Conservation (phyloP, 2,888 invertebrate genomes). For the Drosophila maculinotata region DNA sequence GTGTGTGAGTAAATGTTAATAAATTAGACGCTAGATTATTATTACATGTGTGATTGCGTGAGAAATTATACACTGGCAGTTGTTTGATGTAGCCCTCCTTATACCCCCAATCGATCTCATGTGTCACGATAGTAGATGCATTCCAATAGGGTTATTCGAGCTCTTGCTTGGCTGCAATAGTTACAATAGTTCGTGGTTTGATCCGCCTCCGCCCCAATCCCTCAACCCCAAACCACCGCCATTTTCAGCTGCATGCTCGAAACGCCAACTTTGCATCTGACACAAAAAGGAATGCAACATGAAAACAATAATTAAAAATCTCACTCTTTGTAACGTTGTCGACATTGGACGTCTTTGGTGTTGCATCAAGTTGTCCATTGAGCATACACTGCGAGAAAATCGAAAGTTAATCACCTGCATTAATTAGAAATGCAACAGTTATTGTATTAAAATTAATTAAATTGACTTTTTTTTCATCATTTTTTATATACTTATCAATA, state of each 20-base stretch:
- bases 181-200: neutral
- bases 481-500: too few species aligned
- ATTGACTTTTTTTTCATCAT: too few species aligned
- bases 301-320: slow-evolving; percentile 58
- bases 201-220: too few species aligned
- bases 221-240: too few species aligned
- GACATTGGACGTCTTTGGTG: slow-evolving; percentile 10
- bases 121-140: slow-evolving; percentile 69
- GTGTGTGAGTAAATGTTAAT: slow-evolving; percentile 21
- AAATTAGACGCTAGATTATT: slow-evolving; percentile 61
- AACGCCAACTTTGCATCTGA: neutral
- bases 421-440: too few species aligned
- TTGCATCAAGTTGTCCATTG: neutral
- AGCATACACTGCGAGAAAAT: slow-evolving; percentile 38
- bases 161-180: too few species aligned
- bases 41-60: slow-evolving; percentile 28
- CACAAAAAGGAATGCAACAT: slow-evolving; percentile 24
- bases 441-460: too few species aligned
- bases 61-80: slow-evolving; percentile 45
- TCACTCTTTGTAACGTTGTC: slow-evolving; percentile 40
- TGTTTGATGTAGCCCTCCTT: slow-evolving; percentile 26
- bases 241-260: neutral
- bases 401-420: neutral
- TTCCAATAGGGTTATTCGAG: too few species aligned
- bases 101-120: slow-evolving; percentile 57